A percentile compares a stretch with the other conserved stretches of the same genome.
These are phyloP conservation scores for Doryteuthis pealeii DNA, from an alignment of 1,140 invertebrate genomes.

Conservation along the genomic window DNA sequence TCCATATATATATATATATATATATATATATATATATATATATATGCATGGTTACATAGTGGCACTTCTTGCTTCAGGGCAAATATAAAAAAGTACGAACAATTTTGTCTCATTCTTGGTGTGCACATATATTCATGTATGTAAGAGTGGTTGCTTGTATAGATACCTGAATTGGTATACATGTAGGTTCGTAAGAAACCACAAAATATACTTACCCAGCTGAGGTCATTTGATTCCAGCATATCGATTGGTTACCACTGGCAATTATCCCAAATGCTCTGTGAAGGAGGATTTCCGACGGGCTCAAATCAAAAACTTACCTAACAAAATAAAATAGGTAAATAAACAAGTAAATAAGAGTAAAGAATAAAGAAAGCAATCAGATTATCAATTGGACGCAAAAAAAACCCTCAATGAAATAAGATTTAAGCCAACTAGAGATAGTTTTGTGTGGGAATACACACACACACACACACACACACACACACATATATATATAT, in stretches of 20 bases:
- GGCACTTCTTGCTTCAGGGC: no score
- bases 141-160: background rate
- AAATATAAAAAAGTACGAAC: background rate
- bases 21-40: background rate
- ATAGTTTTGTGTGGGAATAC: no score
- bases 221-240: slow-evolving; percentile 8
- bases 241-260: background rate
- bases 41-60: background rate
- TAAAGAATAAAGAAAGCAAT: no score
- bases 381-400: no score
- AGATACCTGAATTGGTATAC: background rate
- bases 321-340: background rate
- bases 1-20: background rate
- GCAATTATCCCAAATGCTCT: background rate
- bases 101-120: background rate
- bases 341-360: background rate
- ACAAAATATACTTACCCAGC: slow-evolving; percentile 3
- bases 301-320: slow-evolving; percentile 1
- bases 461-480: slow-evolving; percentile 1
- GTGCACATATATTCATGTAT: background rate
- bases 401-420: no score
- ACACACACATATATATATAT: background rate
- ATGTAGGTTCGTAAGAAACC: background rate
- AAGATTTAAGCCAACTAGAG: no score
- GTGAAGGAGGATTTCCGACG: background rate